A percentile compares a stretch with the other conserved stretches of the same genome.
Conservation (phyloP, 2,797 vertebrate species). For the Fistularia commersonii region DNA sequence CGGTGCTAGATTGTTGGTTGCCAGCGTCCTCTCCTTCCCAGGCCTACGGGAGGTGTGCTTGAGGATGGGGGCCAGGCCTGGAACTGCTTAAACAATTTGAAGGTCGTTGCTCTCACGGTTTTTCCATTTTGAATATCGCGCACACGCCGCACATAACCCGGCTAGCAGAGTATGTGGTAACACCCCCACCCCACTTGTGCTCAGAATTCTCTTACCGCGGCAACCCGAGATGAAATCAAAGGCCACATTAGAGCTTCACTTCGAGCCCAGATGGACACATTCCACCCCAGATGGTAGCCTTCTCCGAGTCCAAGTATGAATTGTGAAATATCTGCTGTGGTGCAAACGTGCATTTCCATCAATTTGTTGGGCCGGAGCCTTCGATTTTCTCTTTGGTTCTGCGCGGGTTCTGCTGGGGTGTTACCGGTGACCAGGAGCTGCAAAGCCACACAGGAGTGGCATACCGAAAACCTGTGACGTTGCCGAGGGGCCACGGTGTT, state of each 20-base stretch:
- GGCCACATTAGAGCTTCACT: slow-evolving; percentile 37
- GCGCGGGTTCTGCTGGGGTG: background rate
- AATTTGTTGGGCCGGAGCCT: too few species aligned
- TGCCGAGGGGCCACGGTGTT: too few species aligned
- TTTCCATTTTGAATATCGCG: slow-evolving; percentile 23
- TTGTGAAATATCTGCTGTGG: slow-evolving; percentile 25
- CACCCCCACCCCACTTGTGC: slow-evolving; percentile 32
- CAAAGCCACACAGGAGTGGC: too few species aligned
- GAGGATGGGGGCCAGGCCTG: background rate
- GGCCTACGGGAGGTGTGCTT: background rate
- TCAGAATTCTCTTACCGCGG: slow-evolving; percentile 38
- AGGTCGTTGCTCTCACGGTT: slow-evolving; percentile 11
- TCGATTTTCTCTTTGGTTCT: too few species aligned
- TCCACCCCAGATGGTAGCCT: slow-evolving; percentile 35
- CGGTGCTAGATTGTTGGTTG: too few species aligned
- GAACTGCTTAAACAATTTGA: slow-evolving; percentile 10
- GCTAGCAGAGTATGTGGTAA: slow-evolving; percentile 17
- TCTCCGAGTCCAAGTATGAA: slow-evolving; percentile 17
- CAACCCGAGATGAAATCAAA: slow-evolving; percentile 25
- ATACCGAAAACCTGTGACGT: too few species aligned
- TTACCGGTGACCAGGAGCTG: too few species aligned
- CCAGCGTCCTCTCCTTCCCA: slow-evolving; percentile 27
- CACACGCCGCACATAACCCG: slow-evolving; percentile 14
- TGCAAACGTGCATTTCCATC: too few species aligned
- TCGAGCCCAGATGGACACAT: slow-evolving; percentile 43